Evolutionary conservation across 2,888 invertebrate genomes (phyloP).

Genomic region (Drepana falcataria): DNA sequence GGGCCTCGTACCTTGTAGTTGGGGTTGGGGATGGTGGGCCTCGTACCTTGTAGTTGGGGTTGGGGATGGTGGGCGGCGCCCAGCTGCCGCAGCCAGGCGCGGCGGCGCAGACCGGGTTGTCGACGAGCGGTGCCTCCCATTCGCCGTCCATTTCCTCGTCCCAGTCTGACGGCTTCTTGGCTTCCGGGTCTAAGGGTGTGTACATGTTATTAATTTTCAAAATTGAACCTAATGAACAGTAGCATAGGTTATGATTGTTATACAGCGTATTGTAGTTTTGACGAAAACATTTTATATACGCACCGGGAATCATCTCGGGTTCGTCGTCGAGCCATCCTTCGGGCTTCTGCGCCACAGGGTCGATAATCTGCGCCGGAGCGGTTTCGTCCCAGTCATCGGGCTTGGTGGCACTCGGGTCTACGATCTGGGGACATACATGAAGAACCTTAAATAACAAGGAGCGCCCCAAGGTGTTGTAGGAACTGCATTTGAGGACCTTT

Average conservation of each 20-base stretch:
- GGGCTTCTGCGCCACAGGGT: constrained; percentile 90
- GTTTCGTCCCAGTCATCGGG: constrained; percentile 98
- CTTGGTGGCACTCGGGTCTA: constrained; percentile 92
- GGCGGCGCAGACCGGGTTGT: constrained; percentile 90
- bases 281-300: constrained; percentile 2
- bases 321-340: constrained; percentile 96
- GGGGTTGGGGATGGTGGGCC: not conserved
- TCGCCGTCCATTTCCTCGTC: constrained; percentile 99
- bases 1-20: too few species aligned
- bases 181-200: constrained; percentile 83
- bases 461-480: too few species aligned
- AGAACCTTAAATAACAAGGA: not conserved
- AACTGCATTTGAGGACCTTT: too few species aligned
- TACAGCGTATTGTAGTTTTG: too few species aligned
- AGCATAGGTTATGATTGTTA: too few species aligned
- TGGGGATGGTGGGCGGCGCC: constrained; percentile 89
- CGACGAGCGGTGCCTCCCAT: constrained; percentile 97
- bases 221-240: not conserved
- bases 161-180: constrained; percentile 96
- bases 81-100: constrained; percentile 95
- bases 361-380: constrained; percentile 93
- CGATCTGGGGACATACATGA: constrained; percentile 75
- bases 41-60: constrained; percentile 89
- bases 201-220: too few species aligned
- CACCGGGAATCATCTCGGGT: constrained; percentile 86